These are phyloP conservation scores for Chiloscyllium punctatum DNA, from an alignment of 2,797 vertebrate species.

Conservation along the genomic window DNA sequence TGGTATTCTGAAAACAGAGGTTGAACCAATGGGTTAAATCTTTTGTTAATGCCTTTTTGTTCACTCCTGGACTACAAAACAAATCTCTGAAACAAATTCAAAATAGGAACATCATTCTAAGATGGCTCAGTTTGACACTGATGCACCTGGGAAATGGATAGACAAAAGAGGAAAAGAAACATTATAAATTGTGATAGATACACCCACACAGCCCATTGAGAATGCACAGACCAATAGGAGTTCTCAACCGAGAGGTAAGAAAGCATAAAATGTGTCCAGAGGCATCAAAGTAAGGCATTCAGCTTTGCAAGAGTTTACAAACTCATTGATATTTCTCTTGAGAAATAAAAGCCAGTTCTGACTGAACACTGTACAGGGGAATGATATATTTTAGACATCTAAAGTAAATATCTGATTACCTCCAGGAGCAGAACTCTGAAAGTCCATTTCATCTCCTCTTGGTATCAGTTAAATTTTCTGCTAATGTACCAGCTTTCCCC, in stretches of 20 bases:
- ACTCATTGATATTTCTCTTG: background rate
- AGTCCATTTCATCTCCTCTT: background rate
- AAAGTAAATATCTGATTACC: background rate
- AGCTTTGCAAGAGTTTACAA: slow-evolving; percentile 7
- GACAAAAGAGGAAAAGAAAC: background rate
- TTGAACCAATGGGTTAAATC: background rate
- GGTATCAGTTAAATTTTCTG: too few species aligned
- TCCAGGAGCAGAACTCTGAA: background rate
- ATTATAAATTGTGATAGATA: background rate
- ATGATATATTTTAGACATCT: background rate
- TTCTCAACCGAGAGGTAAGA: background rate
- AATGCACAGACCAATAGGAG: background rate
- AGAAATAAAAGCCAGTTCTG: background rate
- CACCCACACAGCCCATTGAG: background rate
- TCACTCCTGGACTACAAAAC: background rate
- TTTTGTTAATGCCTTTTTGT: background rate
- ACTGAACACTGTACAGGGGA: background rate
- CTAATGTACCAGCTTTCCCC: background rate
- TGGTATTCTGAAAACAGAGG: background rate
- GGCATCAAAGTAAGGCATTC: slow-evolving; percentile 19
- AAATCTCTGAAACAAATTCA: background rate
- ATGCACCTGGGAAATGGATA: background rate
- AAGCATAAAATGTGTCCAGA: background rate
- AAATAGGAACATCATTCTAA: background rate
- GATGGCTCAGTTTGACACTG: background rate